These are phyloP conservation scores for Lasioglossum calceatum DNA, from an alignment of 2,888 invertebrate species.

Conservation along the genomic window DNA sequence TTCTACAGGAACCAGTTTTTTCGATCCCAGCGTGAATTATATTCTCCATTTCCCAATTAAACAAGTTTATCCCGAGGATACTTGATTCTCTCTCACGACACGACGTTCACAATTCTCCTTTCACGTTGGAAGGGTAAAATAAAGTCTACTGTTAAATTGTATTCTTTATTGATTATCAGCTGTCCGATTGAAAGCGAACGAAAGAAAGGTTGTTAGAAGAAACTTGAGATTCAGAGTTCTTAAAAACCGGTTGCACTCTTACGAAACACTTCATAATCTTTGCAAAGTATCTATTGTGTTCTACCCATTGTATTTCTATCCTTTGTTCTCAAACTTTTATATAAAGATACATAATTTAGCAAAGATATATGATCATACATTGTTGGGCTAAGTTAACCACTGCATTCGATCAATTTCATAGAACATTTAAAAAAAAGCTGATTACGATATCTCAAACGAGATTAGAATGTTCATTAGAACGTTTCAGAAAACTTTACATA, in stretches of 20 bases:
- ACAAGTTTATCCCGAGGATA: neutral
- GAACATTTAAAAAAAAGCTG: neutral
- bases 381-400: neutral
- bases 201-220: neutral
- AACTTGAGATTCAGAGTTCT: neutral
- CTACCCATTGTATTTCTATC: neutral
- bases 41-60: neutral
- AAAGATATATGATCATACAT: neutral
- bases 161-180: neutral
- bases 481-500: neutral
- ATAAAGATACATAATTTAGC: neutral
- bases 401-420: neutral
- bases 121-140: neutral
- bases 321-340: neutral
- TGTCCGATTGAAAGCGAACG: neutral
- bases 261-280: neutral
- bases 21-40: neutral
- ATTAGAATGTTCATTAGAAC: neutral
- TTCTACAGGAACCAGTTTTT: conserved; percentile 54
- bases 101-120: neutral
- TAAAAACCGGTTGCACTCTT: neutral
- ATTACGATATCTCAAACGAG: neutral
- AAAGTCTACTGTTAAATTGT: neutral
- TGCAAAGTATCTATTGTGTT: neutral
- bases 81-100: neutral